A percentile compares a stretch with the other conserved stretches of the same genome.
phyloP scores from a whole-genome alignment of 2,797 vertebrate species.

The Pipistrellus nathusii region DNA sequence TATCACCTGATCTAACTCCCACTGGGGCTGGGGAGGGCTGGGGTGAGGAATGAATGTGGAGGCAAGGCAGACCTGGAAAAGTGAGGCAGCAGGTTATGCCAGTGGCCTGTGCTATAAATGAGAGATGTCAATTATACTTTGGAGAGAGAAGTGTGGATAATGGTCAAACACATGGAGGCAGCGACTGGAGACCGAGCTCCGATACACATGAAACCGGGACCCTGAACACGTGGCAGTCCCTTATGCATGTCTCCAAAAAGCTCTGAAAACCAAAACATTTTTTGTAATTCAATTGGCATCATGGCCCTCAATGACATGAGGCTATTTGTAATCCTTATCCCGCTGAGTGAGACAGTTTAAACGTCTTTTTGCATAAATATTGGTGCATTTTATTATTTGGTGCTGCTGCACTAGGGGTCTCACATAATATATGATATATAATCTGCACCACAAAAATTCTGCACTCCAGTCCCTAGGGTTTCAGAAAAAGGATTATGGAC shows the following conservation, averaged over 20 bases:
- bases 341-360: background rate
- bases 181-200: background rate
- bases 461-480: background rate
- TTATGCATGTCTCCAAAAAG: background rate
- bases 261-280: slow-evolving; percentile 11
- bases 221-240: too few species aligned
- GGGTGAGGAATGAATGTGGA: rapidly evolving
- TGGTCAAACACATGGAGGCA: background rate
- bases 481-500: background rate
- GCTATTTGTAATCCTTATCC: background rate
- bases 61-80: background rate
- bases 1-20: too few species aligned
- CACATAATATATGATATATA: background rate
- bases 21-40: background rate
- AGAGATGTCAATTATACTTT: background rate
- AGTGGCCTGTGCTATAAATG: background rate
- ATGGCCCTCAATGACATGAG: background rate
- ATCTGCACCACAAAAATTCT: background rate
- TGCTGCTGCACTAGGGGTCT: too few species aligned
- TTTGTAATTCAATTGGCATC: background rate
- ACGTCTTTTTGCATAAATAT: background rate
- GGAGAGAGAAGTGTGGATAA: background rate
- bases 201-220: background rate
- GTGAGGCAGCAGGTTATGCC: background rate
- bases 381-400: background rate